Conservation (phyloP, 1,140 invertebrate species). For the Bombus affinis region DNA sequence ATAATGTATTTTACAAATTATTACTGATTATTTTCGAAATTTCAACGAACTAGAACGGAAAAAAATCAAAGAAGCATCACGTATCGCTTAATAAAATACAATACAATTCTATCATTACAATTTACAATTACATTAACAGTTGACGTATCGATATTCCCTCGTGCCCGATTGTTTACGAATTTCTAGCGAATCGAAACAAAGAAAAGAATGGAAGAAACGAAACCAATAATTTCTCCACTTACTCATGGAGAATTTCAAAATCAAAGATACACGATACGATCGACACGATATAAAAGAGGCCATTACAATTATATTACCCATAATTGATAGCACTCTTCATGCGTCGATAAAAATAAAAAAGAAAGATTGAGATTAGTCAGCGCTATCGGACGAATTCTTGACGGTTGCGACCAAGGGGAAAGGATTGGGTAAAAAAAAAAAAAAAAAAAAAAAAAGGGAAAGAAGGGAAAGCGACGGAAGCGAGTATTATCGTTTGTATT, state of each 20-base stretch:
- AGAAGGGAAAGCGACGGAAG: slow-evolving; percentile 28
- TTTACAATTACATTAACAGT: too few relatives aligned
- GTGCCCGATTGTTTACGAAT: too few relatives aligned
- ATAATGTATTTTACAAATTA: too few relatives aligned
- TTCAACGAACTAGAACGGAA: neutral
- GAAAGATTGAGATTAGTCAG: neutral
- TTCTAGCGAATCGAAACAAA: too few relatives aligned
- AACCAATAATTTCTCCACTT: fast-evolving
- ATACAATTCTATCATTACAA: too few relatives aligned
- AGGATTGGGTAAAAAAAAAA: neutral
- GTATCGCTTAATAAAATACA: too few relatives aligned
- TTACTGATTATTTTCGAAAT: neutral
- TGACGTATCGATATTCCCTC: too few relatives aligned
- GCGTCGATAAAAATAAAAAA: neutral
- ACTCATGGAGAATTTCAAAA: too few relatives aligned
- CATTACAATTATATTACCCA: neutral
- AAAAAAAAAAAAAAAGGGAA: neutral
- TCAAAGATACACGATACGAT: neutral
- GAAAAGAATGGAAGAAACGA: neutral
- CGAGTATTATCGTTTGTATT: slow-evolving; percentile 66
- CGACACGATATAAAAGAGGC: neutral
- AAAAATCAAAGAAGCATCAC: too few relatives aligned
- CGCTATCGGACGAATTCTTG: neutral
- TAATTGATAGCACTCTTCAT: neutral
- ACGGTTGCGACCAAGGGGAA: neutral